A percentile compares a stretch with the other conserved stretches of the same genome.
Conservation (phyloP, 35 echinoderm and acorn worm species). For the Ophiothrix spiculata region DNA sequence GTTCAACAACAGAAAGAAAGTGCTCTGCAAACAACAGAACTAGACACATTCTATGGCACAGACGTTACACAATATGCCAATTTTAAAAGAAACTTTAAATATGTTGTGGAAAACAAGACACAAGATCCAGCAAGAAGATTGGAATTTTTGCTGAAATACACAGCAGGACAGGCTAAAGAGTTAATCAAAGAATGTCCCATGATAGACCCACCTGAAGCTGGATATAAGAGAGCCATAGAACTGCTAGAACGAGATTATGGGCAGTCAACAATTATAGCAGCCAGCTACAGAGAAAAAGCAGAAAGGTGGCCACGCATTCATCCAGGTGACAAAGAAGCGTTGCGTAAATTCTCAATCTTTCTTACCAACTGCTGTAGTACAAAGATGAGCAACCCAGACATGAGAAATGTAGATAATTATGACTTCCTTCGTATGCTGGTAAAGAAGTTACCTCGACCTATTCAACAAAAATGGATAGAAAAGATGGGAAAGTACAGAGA, state of each 20-base stretch:
- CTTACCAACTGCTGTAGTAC: conserved; percentile 15
- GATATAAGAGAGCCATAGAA: background rate
- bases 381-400: background rate
- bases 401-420: background rate
- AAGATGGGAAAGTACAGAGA: background rate
- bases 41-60: background rate
- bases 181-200: background rate
- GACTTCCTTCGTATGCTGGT: background rate
- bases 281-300: background rate
- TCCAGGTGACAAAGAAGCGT: background rate
- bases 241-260: conserved; percentile 11
- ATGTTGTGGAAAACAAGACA: background rate
- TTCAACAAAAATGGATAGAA: background rate
- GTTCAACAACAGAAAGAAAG: background rate
- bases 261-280: background rate
- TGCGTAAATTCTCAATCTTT: conserved; percentile 1
- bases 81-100: conserved; percentile 7
- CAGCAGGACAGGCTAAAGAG: background rate
- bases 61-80: background rate
- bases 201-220: background rate
- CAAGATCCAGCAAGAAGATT: conserved; percentile 9
- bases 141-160: conserved; percentile 1
- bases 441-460: background rate
- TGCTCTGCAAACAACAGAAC: background rate
- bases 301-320: background rate